Percentiles rank a stretch among this genome's conserved stretches.
phyloP scores from a whole-genome alignment of 2,888 invertebrate genomes.

The Mechanitis mazaeus region DNA sequence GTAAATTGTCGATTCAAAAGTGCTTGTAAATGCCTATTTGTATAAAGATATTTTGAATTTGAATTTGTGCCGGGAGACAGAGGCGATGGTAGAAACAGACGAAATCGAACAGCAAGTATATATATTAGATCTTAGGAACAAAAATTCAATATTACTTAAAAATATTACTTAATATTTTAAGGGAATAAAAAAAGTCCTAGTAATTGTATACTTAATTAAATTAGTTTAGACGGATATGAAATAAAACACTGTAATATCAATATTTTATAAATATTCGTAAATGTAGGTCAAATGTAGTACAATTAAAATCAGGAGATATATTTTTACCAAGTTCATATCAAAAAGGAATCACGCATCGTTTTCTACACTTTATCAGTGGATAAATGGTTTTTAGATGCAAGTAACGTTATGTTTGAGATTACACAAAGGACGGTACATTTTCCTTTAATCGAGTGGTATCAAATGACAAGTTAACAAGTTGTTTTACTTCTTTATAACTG shows the following conservation, averaged over 20 bases:
- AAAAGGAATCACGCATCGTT: constrained; percentile 73
- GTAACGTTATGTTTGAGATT: background rate
- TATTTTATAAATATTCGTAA: constrained; percentile 77
- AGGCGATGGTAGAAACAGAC: too few relatives aligned
- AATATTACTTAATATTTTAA: too few relatives aligned
- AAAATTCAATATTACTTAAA: too few relatives aligned
- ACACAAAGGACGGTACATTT: constrained; percentile 6
- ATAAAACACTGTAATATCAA: constrained; percentile 66
- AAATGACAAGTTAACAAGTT: too few relatives aligned
- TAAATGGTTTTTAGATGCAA: constrained; percentile 3
- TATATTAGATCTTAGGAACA: too few relatives aligned
- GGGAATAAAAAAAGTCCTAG: too few relatives aligned
- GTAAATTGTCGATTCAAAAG: too few relatives aligned
- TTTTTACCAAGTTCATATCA: constrained; percentile 73
- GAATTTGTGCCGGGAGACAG: background rate
- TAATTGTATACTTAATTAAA: too few relatives aligned
- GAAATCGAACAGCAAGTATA: too few relatives aligned
- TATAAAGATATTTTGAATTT: background rate
- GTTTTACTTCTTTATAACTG: too few relatives aligned
- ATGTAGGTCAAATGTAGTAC: constrained; percentile 76
- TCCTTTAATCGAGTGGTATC: background rate
- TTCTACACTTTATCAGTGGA: constrained; percentile 70
- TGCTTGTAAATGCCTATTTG: background rate
- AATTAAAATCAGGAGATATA: constrained; percentile 74
- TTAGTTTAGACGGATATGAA: constrained; percentile 27